Percentiles rank a stretch among this genome's conserved stretches.
These are phyloP conservation scores for Limnephilus lunatus DNA, from an alignment of 2,888 invertebrate species.

Conservation along the genomic window DNA sequence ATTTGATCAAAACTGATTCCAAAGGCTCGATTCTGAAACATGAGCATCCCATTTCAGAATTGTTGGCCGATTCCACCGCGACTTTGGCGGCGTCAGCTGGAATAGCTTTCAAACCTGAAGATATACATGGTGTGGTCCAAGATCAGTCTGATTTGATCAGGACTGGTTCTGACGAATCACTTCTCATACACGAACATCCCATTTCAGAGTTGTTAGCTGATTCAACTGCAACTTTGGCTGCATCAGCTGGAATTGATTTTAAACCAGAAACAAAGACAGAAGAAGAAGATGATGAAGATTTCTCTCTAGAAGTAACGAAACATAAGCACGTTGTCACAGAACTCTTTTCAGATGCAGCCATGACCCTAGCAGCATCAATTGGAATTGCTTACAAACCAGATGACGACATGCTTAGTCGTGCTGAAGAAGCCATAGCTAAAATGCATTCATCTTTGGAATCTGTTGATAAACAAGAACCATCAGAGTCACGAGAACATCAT, in stretches of 20 bases:
- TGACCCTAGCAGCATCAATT: conserved; percentile 59
- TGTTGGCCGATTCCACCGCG: conserved; percentile 54
- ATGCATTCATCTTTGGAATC: conserved; percentile 29
- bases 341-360: conserved; percentile 55
- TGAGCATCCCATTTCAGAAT: conserved; percentile 44
- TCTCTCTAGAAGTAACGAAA: neutral
- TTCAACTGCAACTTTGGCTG: conserved; percentile 56
- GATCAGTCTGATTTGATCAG: neutral
- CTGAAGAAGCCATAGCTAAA: conserved; percentile 38
- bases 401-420: conserved; percentile 40
- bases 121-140: neutral
- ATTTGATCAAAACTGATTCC: neutral
- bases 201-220: conserved; percentile 56
- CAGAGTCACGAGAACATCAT: conserved; percentile 21
- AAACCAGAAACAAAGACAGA: conserved; percentile 40
- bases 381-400: conserved; percentile 59
- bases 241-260: conserved; percentile 55
- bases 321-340: conserved; percentile 48
- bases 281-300: neutral
- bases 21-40: conserved; percentile 25
- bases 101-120: conserved; percentile 53
- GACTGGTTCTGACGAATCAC: neutral
- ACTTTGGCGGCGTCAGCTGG: conserved; percentile 60
- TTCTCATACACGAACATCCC: conserved; percentile 37
- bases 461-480: conserved; percentile 4